Conservation (phyloP, 2,113 vertebrate genomes). For the Melanerpes formicivorus region DNA sequence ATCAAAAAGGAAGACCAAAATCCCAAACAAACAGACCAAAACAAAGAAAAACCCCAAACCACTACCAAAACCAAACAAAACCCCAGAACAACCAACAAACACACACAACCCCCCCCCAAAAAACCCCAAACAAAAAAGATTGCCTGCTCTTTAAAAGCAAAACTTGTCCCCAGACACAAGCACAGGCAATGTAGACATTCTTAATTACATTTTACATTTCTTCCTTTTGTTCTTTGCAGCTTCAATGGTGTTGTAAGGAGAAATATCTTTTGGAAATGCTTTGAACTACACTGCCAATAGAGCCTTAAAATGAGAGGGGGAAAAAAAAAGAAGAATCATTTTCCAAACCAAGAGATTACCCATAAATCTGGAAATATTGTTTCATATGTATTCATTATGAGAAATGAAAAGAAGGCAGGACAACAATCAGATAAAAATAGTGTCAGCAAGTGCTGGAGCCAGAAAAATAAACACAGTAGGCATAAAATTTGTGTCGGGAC, state of each 20-base stretch:
- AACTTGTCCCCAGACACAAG: background rate
- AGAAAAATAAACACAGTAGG: slow-evolving; percentile 13
- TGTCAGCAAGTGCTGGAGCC: background rate
- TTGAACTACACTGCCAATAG: background rate
- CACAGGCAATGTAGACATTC: background rate
- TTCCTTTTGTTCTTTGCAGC: background rate
- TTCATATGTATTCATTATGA: background rate
- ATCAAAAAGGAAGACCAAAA: too few species aligned
- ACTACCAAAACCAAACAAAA: too few species aligned
- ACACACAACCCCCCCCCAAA: too few species aligned
- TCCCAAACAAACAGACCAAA: too few species aligned
- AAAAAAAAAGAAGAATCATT: background rate
- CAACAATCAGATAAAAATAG: background rate
- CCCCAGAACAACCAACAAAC: too few species aligned
- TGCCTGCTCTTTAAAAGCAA: background rate
- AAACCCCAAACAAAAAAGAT: background rate
- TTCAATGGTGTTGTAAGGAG: background rate
- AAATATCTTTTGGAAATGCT: background rate
- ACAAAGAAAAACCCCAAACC: too few species aligned
- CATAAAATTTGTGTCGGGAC: background rate
- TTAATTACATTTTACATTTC: background rate
- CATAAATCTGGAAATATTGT: background rate
- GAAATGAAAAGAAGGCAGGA: background rate
- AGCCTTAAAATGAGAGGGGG: background rate
- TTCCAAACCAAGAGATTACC: background rate